Evolutionary conservation across 2,888 invertebrate genomes (phyloP), one percentile per base, ranked within the genome.

Genomic region (Lycophotia porphyrea): DNA sequence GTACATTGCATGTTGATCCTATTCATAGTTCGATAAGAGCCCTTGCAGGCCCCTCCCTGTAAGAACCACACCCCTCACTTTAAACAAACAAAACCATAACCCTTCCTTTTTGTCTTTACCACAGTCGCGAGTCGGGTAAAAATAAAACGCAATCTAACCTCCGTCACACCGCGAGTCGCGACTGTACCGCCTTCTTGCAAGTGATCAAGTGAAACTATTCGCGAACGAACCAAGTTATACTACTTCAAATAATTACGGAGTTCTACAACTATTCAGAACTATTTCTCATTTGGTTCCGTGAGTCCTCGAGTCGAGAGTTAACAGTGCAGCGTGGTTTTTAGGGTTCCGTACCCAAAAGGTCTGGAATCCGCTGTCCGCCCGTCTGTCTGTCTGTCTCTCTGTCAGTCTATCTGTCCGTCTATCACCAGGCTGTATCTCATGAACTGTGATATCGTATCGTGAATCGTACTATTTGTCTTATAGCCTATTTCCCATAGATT

Each of bases 251-350:
- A 71, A 84, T 82, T 81, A 81, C 55, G 13, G 15, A 66, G n/a
- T 64, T 21, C 0, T 3, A 15, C n/a, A 78, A 78, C 47, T 78
- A 81, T 81, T 52, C n/a, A 4, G 18, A 82, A 82, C 76, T 84
- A 82, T 80, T 82, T 82, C 76, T 73, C 81, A 81, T 74, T 82
- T 74, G 73, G 70, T 80, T 34, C 36, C 18, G 31, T 0, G 21
- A 49, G 47, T 76, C 15, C 52, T 42, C 9, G 5, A 34, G 73
- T 8, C 39, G n/a, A 63, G n/a, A 63, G 39, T 39, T 36, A 63
- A 18, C 39, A 9, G 52, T 52, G 52, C 11, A n/a, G 52, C 52
- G 9, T 15, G 42, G 24, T 49, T 49, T 49, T 49, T 9, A 24
- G 47, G 3, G 24, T n/a, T n/a, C n/a, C n/a, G n/a, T n/a, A n/a